These are phyloP conservation scores for Paragorgia papillata DNA, from an alignment of 92 coral and sea anemone species.

Conservation along the genomic window DNA sequence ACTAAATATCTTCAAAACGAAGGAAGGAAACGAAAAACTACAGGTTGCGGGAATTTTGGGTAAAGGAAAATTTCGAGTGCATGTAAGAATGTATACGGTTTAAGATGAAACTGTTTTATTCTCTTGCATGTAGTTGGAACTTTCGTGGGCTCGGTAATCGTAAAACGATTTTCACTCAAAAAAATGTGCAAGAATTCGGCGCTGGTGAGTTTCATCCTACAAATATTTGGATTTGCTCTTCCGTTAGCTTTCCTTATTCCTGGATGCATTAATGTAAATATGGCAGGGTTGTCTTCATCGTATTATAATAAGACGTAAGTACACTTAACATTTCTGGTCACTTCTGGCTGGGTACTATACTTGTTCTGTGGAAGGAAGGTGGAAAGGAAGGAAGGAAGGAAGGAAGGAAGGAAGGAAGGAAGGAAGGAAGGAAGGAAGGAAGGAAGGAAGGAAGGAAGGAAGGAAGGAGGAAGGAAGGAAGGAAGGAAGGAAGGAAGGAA, in stretches of 20 bases:
- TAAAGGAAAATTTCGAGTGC: not conserved
- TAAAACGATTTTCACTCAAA: slow-evolving; percentile 64
- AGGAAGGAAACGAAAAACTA: not conserved
- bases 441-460: too few species aligned
- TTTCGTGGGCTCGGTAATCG: slow-evolving; percentile 56
- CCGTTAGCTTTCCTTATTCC: slow-evolving; percentile 32
- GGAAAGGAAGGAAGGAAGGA: too few species aligned
- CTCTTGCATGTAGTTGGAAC: slow-evolving; percentile 67
- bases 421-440: too few species aligned
- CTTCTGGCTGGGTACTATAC: too few species aligned
- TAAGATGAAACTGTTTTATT: too few species aligned
- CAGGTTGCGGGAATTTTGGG: too few species aligned
- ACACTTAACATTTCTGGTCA: too few species aligned
- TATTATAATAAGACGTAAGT: slow-evolving; percentile 48
- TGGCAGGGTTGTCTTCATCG: slow-evolving; percentile 51
- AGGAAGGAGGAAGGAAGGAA: too few species aligned
- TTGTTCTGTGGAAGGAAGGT: too few species aligned
- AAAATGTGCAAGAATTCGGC: slow-evolving; percentile 74
- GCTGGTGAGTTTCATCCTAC: not conserved
- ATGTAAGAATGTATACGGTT: not conserved
- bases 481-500: too few species aligned
- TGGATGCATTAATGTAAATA: slow-evolving; percentile 49
- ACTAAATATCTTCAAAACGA: too few species aligned
- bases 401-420: too few species aligned
- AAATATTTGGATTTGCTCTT: not conserved